Conservation (phyloP, 2,888 invertebrate genomes). For the Lucinisca nassula region DNA sequence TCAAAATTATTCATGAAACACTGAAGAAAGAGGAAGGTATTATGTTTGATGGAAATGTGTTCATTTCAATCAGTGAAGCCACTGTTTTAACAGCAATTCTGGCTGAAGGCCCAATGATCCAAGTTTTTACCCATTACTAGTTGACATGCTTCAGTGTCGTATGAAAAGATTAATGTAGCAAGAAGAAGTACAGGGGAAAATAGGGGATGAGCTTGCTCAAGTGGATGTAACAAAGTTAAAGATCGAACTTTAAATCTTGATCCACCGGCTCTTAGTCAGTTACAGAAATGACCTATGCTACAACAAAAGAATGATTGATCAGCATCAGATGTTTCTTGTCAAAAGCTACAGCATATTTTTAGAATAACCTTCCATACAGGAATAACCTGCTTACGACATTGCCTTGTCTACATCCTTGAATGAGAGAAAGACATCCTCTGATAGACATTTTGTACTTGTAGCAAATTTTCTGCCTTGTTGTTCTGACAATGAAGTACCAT, state of each 20-base stretch:
- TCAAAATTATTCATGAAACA: slow-evolving; percentile 30
- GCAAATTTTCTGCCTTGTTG: not conserved
- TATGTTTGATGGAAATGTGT: no score
- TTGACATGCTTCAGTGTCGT: no score
- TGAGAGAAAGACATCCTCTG: no score
- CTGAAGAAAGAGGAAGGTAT: not conserved
- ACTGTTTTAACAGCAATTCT: not conserved
- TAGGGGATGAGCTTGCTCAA: no score
- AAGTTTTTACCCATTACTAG: no score
- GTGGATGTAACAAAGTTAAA: no score
- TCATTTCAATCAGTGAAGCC: slow-evolving; percentile 4
- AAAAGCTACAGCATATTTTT: not conserved
- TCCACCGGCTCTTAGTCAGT: no score
- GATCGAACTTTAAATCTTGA: no score
- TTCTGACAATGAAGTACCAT: not conserved
- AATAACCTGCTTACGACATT: not conserved
- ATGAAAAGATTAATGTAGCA: no score
- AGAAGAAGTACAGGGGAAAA: no score
- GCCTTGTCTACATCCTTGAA: not conserved
- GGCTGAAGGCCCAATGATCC: slow-evolving; percentile 24
- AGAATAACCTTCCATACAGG: not conserved
- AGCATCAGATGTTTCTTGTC: not conserved
- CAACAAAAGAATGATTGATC: not conserved
- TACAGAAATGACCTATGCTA: no score
- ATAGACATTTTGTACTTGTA: no score